Conservation (phyloP, 2,113 vertebrate species). For the Isichthys henryi region DNA sequence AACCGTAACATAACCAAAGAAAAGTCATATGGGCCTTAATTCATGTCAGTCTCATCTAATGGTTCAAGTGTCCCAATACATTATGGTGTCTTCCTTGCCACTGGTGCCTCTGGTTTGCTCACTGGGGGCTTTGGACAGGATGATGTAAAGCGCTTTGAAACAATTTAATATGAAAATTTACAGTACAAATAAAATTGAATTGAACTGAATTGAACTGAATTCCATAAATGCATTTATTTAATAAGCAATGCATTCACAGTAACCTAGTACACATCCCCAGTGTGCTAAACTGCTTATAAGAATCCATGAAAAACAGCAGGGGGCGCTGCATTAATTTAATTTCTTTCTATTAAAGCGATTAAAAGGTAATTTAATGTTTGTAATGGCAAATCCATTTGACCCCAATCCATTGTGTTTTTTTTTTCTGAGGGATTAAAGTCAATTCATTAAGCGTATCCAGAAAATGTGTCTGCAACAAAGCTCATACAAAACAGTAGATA, state of each 20-base stretch:
- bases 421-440: neutral
- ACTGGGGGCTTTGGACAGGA: neutral
- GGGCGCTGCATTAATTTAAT: neutral
- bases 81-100: neutral
- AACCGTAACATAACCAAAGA: neutral
- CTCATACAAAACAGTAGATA: neutral
- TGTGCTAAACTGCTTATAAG: neutral
- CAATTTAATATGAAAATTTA: neutral
- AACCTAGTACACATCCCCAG: neutral
- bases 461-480: conserved; percentile 4
- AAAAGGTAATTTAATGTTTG: conserved; percentile 1
- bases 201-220: neutral
- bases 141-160: neutral
- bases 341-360: neutral
- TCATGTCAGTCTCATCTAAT: neutral
- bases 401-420: neutral
- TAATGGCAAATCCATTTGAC: neutral
- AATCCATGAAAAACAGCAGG: neutral
- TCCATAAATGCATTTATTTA: neutral
- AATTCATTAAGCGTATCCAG: neutral
- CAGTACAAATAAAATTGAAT: neutral
- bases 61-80: neutral
- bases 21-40: neutral
- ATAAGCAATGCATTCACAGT: neutral
- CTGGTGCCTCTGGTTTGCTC: neutral